These are phyloP conservation scores for Acestrorhynchus altus DNA, from an alignment of 2,797 vertebrate genomes.

Conservation along the genomic window DNA sequence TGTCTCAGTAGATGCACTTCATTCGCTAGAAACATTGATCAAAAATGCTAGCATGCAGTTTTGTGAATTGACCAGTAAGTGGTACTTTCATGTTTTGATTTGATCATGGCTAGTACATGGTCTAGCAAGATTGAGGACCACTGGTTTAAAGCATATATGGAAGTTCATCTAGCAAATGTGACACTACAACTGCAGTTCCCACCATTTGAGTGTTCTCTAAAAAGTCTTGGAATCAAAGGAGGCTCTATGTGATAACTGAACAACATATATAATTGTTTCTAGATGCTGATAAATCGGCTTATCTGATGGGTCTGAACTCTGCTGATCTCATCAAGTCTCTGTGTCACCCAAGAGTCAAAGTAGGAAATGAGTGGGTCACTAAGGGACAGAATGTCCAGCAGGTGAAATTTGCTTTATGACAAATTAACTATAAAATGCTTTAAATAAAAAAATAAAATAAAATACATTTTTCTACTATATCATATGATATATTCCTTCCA, in stretches of 20 bases:
- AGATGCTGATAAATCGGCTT: conserved; percentile 75
- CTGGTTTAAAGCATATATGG: too few relatives aligned
- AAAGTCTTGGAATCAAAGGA: not conserved
- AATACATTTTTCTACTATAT: not conserved
- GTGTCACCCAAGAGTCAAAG: conserved; percentile 75
- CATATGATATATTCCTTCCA: not conserved
- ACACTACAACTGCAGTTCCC: not conserved
- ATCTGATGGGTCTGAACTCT: conserved; percentile 75
- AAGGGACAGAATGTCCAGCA: conserved; percentile 77
- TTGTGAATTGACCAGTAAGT: too few relatives aligned
- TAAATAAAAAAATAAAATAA: not conserved
- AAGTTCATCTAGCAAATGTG: too few relatives aligned
- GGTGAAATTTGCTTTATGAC: conserved; percentile 47
- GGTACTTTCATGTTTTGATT: too few relatives aligned
- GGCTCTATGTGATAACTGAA: not conserved
- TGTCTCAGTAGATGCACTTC: too few relatives aligned
- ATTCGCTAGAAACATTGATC: too few relatives aligned
- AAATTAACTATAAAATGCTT: too few relatives aligned
- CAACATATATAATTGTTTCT: not conserved
- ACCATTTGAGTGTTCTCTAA: not conserved
- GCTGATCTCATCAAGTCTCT: conserved; percentile 74
- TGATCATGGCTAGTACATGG: too few relatives aligned
- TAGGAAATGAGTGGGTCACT: conserved; percentile 78
- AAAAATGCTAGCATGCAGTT: too few relatives aligned
- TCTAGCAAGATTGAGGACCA: too few relatives aligned